A percentile compares a stretch with the other conserved stretches of the same genome.
phyloP scores from a whole-genome alignment of 2,113 vertebrate species.

The Hippocampus barbouri region DNA sequence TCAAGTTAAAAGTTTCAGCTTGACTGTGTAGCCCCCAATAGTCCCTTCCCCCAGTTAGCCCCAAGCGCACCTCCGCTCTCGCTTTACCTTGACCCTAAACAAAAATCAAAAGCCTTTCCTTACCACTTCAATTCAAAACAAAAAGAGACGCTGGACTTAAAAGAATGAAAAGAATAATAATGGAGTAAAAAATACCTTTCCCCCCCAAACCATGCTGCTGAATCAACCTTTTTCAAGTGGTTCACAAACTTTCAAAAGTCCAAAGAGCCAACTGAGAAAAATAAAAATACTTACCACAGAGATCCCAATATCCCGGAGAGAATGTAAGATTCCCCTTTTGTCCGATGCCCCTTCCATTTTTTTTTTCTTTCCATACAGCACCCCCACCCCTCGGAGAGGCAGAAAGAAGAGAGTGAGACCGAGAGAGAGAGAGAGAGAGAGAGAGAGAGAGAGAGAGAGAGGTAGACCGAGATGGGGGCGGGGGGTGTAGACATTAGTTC shows the following conservation, averaged over 20 bases:
- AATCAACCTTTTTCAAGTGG: background rate
- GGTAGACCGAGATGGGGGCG: conserved; percentile 30
- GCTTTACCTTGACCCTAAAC: conserved; percentile 59
- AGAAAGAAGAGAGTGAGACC: conserved; percentile 1
- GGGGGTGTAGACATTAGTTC: conserved; percentile 42
- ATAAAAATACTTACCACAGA: conserved; percentile 62
- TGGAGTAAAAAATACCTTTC: background rate
- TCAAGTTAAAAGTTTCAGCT: conserved; percentile 1
- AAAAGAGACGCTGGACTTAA: conserved; percentile 12
- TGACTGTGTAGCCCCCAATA: conserved; percentile 45
- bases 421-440: conserved; percentile 7
- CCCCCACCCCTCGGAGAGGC: conserved; percentile 45
- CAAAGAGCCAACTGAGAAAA: conserved; percentile 26
- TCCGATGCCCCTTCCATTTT: conserved; percentile 62
- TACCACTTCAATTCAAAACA: conserved; percentile 64
- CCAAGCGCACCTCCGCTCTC: conserved; percentile 31
- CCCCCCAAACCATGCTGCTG: background rate
- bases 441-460: conserved; percentile 9
- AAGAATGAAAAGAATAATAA: background rate
- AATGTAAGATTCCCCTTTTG: conserved; percentile 59
- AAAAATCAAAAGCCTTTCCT: conserved; percentile 74
- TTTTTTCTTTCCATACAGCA: conserved; percentile 66
- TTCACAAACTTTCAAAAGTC: conserved; percentile 18
- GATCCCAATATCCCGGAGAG: conserved; percentile 41
- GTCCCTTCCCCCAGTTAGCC: conserved; percentile 48